Conservation (phyloP, 1,140 invertebrate species). For the Doryteuthis pealeii region DNA sequence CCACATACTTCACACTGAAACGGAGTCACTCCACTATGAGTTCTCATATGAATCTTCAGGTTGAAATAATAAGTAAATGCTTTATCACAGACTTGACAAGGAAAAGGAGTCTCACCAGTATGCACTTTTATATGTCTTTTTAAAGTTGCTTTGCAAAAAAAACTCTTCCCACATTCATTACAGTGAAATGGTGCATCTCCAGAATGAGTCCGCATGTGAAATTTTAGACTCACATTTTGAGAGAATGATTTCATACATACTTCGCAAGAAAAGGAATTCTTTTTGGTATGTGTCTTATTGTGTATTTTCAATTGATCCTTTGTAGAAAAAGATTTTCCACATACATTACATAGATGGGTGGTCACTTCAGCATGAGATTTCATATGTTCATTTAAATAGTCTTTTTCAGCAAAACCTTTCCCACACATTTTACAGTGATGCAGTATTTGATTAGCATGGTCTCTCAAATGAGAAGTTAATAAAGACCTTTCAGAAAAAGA, state of each 20-base stretch:
- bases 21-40: conserved; percentile 35
- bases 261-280: background rate
- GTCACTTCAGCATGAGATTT: background rate
- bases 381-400: background rate
- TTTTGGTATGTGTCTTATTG: background rate
- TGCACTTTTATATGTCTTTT: background rate
- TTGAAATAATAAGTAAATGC: background rate
- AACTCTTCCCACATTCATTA: background rate
- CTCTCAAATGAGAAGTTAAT: too few species aligned
- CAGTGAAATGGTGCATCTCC: background rate
- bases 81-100: background rate
- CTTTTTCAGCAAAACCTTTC: too few species aligned
- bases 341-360: background rate
- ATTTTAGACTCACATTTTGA: background rate
- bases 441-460: too few species aligned
- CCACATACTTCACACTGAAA: conserved; percentile 45
- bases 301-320: background rate
- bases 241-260: background rate
- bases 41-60: background rate
- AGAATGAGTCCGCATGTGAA: background rate
- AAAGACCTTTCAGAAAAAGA: too few species aligned
- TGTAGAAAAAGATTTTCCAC: background rate
- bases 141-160: background rate
- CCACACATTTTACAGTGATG: too few species aligned
- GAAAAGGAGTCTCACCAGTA: background rate